Conservation (phyloP, 2,113 vertebrate genomes). For the Elachura formosa region DNA sequence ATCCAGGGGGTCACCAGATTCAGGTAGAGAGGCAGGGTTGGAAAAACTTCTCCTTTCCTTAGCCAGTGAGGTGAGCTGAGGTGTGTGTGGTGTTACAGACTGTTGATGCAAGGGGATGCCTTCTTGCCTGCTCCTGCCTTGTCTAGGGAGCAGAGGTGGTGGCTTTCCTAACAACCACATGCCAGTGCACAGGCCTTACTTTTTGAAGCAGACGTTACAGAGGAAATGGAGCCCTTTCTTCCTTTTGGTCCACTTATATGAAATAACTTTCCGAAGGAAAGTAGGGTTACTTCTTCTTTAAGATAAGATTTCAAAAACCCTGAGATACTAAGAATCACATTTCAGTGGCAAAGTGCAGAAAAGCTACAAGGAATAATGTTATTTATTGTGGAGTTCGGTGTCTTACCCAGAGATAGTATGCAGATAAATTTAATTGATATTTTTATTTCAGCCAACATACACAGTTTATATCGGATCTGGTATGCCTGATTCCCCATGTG, state of each 20-base stretch:
- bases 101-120: neutral
- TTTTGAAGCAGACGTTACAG: neutral
- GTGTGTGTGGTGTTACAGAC: neutral
- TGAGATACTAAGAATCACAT: neutral
- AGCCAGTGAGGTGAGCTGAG: rapidly evolving
- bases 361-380: neutral
- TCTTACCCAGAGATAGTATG: neutral
- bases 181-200: neutral
- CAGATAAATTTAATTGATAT: neutral
- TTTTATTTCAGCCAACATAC: neutral
- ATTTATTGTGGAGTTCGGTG: neutral
- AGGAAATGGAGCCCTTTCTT: neutral
- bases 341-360: neutral
- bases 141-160: neutral
- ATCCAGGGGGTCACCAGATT: neutral
- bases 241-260: neutral
- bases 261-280: neutral
- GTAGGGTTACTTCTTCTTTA: too few relatives aligned
- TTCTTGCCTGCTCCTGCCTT: neutral
- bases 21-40: neutral
- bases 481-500: neutral
- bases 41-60: neutral
- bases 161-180: neutral
- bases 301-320: neutral
- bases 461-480: neutral